Conservation (phyloP, 1,140 invertebrate species). For the Formica exsecta region DNA sequence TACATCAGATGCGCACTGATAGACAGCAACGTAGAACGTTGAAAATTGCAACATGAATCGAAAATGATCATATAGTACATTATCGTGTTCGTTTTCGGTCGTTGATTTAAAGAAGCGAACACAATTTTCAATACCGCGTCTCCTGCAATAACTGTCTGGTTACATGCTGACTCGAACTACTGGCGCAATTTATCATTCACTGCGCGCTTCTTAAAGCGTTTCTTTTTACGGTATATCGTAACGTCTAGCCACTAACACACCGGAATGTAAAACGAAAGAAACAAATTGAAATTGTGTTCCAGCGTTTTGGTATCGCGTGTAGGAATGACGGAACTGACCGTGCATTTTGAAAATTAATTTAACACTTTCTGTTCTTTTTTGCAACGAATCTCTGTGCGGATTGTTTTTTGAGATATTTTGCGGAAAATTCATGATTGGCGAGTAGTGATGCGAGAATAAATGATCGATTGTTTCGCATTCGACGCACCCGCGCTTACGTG, state of each 20-base stretch:
- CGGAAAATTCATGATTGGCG: background rate
- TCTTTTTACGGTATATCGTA: conserved; percentile 23
- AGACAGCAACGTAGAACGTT: background rate
- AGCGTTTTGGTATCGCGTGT: conserved; percentile 48
- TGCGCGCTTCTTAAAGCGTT: conserved; percentile 34
- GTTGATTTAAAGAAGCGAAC: conserved; percentile 17
- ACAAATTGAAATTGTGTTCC: conserved; percentile 15
- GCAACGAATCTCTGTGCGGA: background rate
- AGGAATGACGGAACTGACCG: background rate
- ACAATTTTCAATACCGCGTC: background rate
- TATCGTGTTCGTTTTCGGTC: background rate
- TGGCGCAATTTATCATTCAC: conserved; percentile 47
- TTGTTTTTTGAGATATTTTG: background rate
- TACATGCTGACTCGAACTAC: conserved; percentile 52
- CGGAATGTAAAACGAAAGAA: background rate
- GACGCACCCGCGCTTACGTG: background rate
- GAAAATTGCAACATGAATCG: background rate
- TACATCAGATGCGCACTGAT: conserved; percentile 16
- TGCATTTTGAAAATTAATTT: conserved; percentile 40
- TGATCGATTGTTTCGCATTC: conserved; percentile 7
- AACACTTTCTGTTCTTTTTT: background rate
- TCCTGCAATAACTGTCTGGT: conserved; percentile 47
- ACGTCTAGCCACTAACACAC: conserved; percentile 7
- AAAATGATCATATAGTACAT: background rate
- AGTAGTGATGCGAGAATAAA: background rate